Evolutionary conservation across 2,113 vertebrate species (phyloP).

Genomic region (Mandrillus leucophaeus): DNA sequence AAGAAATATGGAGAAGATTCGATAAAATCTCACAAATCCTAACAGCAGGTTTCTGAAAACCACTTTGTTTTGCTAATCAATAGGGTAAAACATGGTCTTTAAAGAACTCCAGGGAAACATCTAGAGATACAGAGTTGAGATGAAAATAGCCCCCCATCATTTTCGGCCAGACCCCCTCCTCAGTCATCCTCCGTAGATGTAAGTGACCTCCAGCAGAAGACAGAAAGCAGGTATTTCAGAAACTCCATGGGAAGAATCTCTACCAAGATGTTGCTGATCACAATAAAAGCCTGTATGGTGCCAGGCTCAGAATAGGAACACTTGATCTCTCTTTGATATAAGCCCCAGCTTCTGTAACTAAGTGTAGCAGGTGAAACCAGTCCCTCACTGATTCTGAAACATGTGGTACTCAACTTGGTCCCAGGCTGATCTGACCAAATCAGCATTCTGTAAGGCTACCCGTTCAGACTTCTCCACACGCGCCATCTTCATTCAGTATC

Average conservation of each 20-base stretch:
- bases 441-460: neutral
- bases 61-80: constrained; percentile 21
- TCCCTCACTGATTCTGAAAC: neutral
- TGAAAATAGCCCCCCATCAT: neutral
- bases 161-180: neutral
- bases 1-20: neutral
- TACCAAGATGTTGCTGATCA: neutral
- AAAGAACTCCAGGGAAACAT: neutral
- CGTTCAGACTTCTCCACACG: neutral
- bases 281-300: neutral
- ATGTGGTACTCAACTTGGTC: too few species aligned
- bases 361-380: neutral
- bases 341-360: neutral
- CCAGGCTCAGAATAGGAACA: neutral
- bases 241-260: neutral
- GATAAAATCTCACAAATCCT: neutral
- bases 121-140: neutral
- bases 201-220: neutral
- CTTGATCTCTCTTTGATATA: neutral
- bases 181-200: neutral
- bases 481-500: neutral
- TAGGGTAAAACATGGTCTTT: neutral
- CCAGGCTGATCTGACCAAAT: neutral
- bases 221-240: neutral
- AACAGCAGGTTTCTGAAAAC: neutral